These are phyloP conservation scores for Brachyopa scutellaris DNA, from an alignment of 2,888 invertebrate genomes.

Conservation along the genomic window DNA sequence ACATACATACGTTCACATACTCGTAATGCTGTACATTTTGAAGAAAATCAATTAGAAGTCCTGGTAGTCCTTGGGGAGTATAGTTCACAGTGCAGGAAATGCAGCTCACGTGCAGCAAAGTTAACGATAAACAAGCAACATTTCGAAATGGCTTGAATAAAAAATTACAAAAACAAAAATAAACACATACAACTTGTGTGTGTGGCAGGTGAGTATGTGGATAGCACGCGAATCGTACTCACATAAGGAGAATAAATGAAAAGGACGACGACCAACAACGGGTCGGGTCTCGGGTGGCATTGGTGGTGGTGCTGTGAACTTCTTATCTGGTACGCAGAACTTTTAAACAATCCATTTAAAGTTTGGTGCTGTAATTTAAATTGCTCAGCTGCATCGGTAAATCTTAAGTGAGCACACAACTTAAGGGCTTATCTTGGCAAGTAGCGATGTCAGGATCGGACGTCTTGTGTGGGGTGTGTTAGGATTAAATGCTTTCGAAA, in stretches of 20 bases:
- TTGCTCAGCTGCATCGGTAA: slow-evolving; percentile 71
- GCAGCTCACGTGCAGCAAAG: slow-evolving; percentile 68
- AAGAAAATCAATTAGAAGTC: slow-evolving; percentile 67
- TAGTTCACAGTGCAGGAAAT: slow-evolving; percentile 49
- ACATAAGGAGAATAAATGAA: neutral
- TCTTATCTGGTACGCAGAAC: slow-evolving; percentile 70
- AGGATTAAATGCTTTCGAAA: slow-evolving; percentile 38
- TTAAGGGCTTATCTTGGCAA: slow-evolving; percentile 63
- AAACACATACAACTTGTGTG: neutral
- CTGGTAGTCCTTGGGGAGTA: slow-evolving; percentile 12
- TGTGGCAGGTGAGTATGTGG: slow-evolving; percentile 45
- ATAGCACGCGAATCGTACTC: slow-evolving; percentile 40
- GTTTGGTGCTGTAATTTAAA: slow-evolving; percentile 70
- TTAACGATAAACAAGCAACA: slow-evolving; percentile 69
- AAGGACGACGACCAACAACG: slow-evolving; percentile 18
- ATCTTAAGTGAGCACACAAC: slow-evolving; percentile 65
- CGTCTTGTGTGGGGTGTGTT: slow-evolving; percentile 31
- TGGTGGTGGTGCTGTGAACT: slow-evolving; percentile 50
- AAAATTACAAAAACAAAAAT: neutral
- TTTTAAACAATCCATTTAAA: slow-evolving; percentile 69
- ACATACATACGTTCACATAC: neutral
- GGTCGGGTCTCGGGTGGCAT: neutral
- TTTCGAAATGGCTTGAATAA: slow-evolving; percentile 48
- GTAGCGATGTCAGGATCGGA: slow-evolving; percentile 59
- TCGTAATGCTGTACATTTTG: slow-evolving; percentile 38